Evolutionary conservation across 2,888 invertebrate genomes (phyloP), one percentile per base, ranked within the genome.

Genomic region (Aplocera efformata): DNA sequence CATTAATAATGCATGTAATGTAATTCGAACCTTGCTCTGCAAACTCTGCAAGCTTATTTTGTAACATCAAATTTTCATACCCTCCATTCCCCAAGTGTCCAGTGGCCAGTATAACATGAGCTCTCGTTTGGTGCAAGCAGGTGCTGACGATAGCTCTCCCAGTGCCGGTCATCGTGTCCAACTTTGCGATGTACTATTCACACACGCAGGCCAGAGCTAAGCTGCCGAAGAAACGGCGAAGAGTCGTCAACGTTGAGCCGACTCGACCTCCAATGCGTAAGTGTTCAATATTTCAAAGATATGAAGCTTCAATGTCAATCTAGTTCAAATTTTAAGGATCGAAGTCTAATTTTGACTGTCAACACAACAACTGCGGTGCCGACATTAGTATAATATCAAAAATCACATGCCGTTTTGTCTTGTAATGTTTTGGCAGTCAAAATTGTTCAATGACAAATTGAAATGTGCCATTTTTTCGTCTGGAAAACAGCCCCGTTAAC

Each of bases 101-200:
- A 32, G 7, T 21, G 17, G 10, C 49, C 42, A 47, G 33, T 42
- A 1, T 51, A 48, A 44, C 10, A 11, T 23, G 31, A 48, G 7
- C 48, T 29, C 7, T 47, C 9, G 22, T 39, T 35, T 24, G 32
- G 29, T 36, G 8, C 33, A 43, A 48, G 23, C 63, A 89, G 89
- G 89, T 89, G 67, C 91, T 99, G 67, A 99, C 98, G 75, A 98
- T 99, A 89, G 99, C 99, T 69, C 92, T 99, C 72, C 99, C 99
- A 59, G 98, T 99, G 68, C 98, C 99, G 63, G 99, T 99, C 83
- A 99, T 99, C 76, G 99, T 99, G 59, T 98, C 97, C 85, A 99
- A 99, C 90, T 99, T 99, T 88, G 96, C 96, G 70, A 96, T 96
- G 96, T 96, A 96, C 89, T 96, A 96, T 89, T 96, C 96, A 62